phyloP scores from a whole-genome alignment of 2,888 invertebrate species.

The Asteroscopus sphinx region DNA sequence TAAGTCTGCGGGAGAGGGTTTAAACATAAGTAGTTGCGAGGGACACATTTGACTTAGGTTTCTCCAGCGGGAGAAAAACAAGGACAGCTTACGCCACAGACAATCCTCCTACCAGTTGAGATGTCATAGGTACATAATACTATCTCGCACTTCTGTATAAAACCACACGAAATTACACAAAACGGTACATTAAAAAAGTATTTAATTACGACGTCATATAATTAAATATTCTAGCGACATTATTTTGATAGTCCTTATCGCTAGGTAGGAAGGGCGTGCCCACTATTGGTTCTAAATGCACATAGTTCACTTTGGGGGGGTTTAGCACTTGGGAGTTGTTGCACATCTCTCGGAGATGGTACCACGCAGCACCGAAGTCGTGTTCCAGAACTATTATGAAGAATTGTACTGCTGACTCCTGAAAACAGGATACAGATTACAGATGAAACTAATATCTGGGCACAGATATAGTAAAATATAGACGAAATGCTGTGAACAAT shows the following conservation, averaged over 20 bases:
- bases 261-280: constrained; percentile 73
- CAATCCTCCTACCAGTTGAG: too few relatives aligned
- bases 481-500: too few relatives aligned
- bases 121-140: too few relatives aligned
- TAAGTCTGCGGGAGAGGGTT: too few relatives aligned
- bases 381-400: constrained; percentile 85
- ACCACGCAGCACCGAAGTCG: constrained; percentile 82
- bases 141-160: neutral
- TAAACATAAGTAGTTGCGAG: too few relatives aligned
- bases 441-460: too few relatives aligned
- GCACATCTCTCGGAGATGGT: constrained; percentile 73
- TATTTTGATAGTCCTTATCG: constrained; percentile 68
- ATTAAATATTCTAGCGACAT: constrained; percentile 76
- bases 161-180: constrained; percentile 7
- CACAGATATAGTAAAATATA: too few relatives aligned
- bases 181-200: constrained; percentile 19
- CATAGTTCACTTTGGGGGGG: constrained; percentile 58
- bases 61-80: too few relatives aligned
- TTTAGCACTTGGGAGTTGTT: constrained; percentile 61
- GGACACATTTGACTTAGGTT: too few relatives aligned
- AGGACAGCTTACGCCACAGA: too few relatives aligned
- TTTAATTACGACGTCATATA: constrained; percentile 57
- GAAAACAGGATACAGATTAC: constrained; percentile 40
- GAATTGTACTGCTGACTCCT: constrained; percentile 88
- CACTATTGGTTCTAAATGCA: constrained; percentile 62